Conservation (phyloP, 2,797 vertebrate genomes). For the Manis pentadactyla region DNA sequence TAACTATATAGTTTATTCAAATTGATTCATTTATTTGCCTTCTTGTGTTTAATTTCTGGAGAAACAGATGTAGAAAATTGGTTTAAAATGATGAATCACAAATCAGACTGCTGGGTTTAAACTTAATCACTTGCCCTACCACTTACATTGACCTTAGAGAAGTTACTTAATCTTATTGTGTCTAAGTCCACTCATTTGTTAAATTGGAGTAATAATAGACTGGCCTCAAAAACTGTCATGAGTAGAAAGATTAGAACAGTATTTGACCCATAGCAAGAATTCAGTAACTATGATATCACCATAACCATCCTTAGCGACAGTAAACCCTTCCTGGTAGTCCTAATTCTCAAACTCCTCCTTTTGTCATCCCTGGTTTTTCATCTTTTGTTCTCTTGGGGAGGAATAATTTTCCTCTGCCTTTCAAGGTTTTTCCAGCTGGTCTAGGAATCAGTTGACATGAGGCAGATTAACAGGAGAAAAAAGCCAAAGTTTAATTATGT, state of each 20-base stretch:
- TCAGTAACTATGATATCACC: not conserved
- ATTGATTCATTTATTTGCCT: not conserved
- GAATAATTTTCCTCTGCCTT: too few relatives aligned
- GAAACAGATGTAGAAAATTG: not conserved
- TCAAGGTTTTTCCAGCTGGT: too few relatives aligned
- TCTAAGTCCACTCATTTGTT: not conserved
- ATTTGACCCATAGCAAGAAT: not conserved
- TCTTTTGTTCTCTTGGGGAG: not conserved
- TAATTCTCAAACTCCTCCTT: not conserved
- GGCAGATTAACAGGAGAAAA: too few relatives aligned
- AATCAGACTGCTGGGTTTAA: not conserved
- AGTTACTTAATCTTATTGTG: not conserved
- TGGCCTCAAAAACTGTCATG: not conserved
- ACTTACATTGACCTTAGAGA: not conserved
- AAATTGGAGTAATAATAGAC: not conserved
- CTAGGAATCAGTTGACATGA: too few relatives aligned
- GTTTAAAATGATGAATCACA: not conserved
- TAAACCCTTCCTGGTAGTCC: not conserved
- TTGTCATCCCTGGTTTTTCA: not conserved
- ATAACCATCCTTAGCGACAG: not conserved
- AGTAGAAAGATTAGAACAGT: not conserved
- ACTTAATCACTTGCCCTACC: not conserved
- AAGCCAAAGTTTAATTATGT: too few relatives aligned
- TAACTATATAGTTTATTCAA: not conserved
- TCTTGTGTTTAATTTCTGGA: not conserved